Evolutionary conservation across 1,140 invertebrate species (phyloP).

Genomic region (Drosophila elegans): DNA sequence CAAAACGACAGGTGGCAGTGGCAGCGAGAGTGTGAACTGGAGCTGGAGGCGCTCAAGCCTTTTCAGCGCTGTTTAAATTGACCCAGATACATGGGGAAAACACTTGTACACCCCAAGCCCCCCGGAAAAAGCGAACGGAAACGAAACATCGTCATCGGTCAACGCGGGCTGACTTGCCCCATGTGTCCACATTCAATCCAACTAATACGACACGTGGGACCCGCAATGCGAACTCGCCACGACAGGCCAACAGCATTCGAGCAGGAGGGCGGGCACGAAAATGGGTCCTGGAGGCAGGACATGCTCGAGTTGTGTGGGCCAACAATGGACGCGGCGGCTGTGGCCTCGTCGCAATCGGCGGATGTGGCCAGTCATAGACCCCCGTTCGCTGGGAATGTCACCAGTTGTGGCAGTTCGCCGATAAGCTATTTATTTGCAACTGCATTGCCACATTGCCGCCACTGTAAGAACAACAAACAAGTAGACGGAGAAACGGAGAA

Average conservation of each 20-base stretch:
- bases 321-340: conserved; percentile 46
- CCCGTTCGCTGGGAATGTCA: conserved; percentile 31
- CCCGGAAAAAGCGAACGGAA: conserved; percentile 2
- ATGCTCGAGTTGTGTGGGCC: conserved; percentile 66
- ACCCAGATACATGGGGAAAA: conserved; percentile 59
- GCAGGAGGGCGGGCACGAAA: not conserved
- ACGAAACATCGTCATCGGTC: conserved; percentile 31
- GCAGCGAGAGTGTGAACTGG: not conserved
- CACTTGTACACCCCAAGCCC: conserved; percentile 3
- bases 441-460: conserved; percentile 21
- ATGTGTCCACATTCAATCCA: conserved; percentile 53
- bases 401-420: conserved; percentile 44
- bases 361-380: conserved; percentile 47
- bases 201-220: conserved; percentile 76
- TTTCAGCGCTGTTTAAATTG: conserved; percentile 61
- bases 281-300: conserved; percentile 48
- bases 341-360: conserved; percentile 36
- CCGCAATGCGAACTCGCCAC: conserved; percentile 36
- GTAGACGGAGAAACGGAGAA: conserved; percentile 1
- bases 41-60: conserved; percentile 45
- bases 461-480: conserved; percentile 10
- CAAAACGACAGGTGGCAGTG: conserved; percentile 22
- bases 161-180: conserved; percentile 31
- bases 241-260: conserved; percentile 14
- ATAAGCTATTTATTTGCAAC: conserved; percentile 56